Evolutionary conservation across 1,140 invertebrate genomes (phyloP).

Genomic region (Caenorhabditis inopinata): DNA sequence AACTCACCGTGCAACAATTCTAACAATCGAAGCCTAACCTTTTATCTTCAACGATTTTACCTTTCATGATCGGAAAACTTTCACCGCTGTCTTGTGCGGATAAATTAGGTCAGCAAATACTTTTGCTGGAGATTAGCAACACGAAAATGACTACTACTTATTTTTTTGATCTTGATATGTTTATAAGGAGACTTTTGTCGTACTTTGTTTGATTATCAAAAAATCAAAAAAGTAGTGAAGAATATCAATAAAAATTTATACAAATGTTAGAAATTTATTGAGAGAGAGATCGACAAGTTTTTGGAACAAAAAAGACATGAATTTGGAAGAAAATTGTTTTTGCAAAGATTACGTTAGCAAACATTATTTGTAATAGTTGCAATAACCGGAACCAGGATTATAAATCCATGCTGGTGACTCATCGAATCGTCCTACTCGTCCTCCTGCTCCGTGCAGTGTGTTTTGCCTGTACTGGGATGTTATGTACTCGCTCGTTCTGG

Average conservation of each 20-base stretch:
- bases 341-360: not conserved
- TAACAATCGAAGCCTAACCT: no score
- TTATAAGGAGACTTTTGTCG: no score
- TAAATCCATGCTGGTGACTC: conserved; percentile 38
- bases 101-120: conserved; percentile 28
- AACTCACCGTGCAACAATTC: not conserved
- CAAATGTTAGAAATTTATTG: conserved; percentile 10
- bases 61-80: not conserved
- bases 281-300: not conserved
- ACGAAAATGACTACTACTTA: no score
- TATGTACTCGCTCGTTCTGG: conserved; percentile 53
- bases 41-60: not conserved
- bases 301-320: not conserved
- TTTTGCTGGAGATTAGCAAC: not conserved
- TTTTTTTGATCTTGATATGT: no score
- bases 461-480: conserved; percentile 54
- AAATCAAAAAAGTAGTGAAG: no score
- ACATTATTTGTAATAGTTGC: conserved; percentile 40
- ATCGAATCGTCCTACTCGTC: conserved; percentile 20
- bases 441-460: conserved; percentile 49
- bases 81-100: not conserved
- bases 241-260: not conserved
- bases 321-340: not conserved
- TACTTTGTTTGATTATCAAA: no score
- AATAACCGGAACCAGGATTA: conserved; percentile 40